These are phyloP conservation scores for Dunckerocampus dactyliophorus DNA, from an alignment of 2,113 vertebrate genomes.

Conservation along the genomic window DNA sequence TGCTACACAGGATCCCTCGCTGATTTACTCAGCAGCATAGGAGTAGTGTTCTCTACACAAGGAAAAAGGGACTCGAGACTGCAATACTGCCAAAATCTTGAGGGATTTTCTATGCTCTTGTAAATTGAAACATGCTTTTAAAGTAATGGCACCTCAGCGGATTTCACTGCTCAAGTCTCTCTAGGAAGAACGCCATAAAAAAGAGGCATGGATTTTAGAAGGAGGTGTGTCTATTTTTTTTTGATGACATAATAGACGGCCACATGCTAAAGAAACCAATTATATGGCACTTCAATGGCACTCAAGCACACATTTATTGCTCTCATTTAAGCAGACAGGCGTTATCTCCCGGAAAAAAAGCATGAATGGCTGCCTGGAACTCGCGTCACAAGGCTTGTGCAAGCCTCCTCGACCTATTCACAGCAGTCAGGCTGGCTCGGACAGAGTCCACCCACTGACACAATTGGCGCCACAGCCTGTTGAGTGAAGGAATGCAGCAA, in stretches of 20 bases:
- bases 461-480: slow-evolving; percentile 67
- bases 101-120: slow-evolving; percentile 20
- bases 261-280: no score
- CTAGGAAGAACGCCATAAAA: slow-evolving; percentile 1
- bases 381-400: slow-evolving; percentile 4
- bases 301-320: no score
- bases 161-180: slow-evolving; percentile 17
- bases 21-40: slow-evolving; percentile 7
- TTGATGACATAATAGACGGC: no score
- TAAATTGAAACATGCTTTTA: slow-evolving; percentile 34
- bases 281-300: no score
- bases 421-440: slow-evolving; percentile 26
- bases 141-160: slow-evolving; percentile 26
- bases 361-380: not conserved
- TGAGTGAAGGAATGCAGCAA: slow-evolving; percentile 66
- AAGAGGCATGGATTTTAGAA: not conserved
- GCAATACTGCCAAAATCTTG: not conserved
- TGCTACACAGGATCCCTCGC: slow-evolving; percentile 11
- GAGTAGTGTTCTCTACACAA: slow-evolving; percentile 1
- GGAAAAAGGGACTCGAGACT: slow-evolving; percentile 14
- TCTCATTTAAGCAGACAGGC: no score
- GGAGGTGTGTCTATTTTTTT: not conserved
- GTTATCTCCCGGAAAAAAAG: no score
- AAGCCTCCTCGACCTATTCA: slow-evolving; percentile 36
- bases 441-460: slow-evolving; percentile 61